Conservation (phyloP, 2,888 invertebrate genomes). For the Pollenia angustigena region DNA sequence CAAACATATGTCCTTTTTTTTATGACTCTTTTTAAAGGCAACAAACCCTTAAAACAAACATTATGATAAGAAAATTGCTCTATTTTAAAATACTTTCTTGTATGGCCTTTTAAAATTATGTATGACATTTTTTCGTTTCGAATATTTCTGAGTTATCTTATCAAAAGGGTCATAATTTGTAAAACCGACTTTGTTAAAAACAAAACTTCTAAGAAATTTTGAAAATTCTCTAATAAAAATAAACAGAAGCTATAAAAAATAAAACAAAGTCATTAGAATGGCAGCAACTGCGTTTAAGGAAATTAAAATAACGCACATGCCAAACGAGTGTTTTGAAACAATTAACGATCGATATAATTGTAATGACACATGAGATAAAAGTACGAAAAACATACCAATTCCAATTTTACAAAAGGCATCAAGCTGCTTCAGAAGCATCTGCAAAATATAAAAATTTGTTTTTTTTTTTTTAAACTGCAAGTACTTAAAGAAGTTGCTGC, state of each 20-base stretch:
- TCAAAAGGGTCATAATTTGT: slow-evolving; percentile 79
- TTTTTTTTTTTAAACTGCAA: slow-evolving; percentile 16
- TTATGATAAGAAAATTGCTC: slow-evolving; percentile 69
- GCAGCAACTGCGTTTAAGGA: slow-evolving; percentile 36
- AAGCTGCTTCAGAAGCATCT: slow-evolving; percentile 65
- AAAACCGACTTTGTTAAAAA: slow-evolving; percentile 75
- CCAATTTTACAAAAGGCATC: slow-evolving; percentile 14
- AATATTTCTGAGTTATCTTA: slow-evolving; percentile 75
- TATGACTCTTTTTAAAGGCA: slow-evolving; percentile 39
- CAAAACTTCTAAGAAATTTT: slow-evolving; percentile 43
- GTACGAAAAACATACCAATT: not conserved
- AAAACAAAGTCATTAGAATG: slow-evolving; percentile 31
- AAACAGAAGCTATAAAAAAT: not conserved
- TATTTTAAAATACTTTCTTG: slow-evolving; percentile 49
- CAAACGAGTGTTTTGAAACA: slow-evolving; percentile 56
- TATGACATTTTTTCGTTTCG: slow-evolving; percentile 53
- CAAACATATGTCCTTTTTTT: slow-evolving; percentile 48
- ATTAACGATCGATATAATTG: slow-evolving; percentile 56
- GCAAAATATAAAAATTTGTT: slow-evolving; percentile 60
- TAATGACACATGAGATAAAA: slow-evolving; percentile 58
- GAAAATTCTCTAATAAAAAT: not conserved
- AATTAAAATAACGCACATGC: slow-evolving; percentile 63
- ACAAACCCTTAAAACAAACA: slow-evolving; percentile 49
- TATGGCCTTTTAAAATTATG: not conserved
- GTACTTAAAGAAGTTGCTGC: slow-evolving; percentile 29